Evolutionary conservation across 2,797 vertebrate genomes (phyloP), one percentile per base, ranked within the genome.

Genomic region (Scomberomorus guttatus): DNA sequence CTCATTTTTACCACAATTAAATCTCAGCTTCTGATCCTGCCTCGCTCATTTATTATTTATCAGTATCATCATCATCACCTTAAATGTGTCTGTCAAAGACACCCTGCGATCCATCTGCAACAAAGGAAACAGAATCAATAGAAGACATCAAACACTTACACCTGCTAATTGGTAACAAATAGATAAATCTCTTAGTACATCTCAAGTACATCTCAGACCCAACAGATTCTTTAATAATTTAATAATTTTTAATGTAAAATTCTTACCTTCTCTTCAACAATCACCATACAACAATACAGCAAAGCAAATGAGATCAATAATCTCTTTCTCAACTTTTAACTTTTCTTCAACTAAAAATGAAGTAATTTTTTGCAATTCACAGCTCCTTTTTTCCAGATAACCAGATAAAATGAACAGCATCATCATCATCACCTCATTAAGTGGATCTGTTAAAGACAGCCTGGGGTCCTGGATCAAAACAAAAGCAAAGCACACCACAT

Each of bases 41-140:
- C 27, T 63, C 0, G 2, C 5, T 58, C 27, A 29, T 29, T 29
- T 29, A 32, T 32, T 32, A 63, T 37, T 59, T 4, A 51, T 32
- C 27, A 29, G n/a, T n/a, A 55, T 78, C 39, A 74, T 74, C 42
- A 64, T 69, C 52, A 48, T 80, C 89, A 90, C 89, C 87, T 89
- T 81, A 29, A 82, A 59, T 4, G 61, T 75, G 64, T 82, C 80
- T 18, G 60, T 64, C 76, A 90, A 17, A 86, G 88, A 92, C 50
- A 81, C 69, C n/a, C 82, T 83, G 73, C 65, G 76, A 15, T 87
- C 79, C 70, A 39, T 51, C 90, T 91, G 86, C 44, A 87, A 87
- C 70, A 87, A 3, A 88, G 63, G 55, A 88, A 51, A 87, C 63
- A 79, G 4, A 8, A 20, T 59, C 29, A 32, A 32, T 32, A 32